Conservation (phyloP, 2,888 invertebrate genomes). For the Phyllotreta cruciferae region DNA sequence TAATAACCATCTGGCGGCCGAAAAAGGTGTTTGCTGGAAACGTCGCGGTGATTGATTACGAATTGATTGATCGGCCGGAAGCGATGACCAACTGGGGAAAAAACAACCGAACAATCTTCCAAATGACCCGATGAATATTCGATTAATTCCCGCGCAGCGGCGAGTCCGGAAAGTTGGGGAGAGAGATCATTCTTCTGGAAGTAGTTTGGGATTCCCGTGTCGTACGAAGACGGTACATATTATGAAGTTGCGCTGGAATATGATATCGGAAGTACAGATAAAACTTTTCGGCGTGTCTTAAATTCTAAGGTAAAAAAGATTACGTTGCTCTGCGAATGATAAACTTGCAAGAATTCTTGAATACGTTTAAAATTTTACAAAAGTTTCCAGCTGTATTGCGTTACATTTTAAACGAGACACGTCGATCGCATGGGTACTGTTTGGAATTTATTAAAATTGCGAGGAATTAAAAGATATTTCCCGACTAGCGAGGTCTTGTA, state of each 20-base stretch:
- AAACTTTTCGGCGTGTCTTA: slow-evolving; percentile 17
- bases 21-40: slow-evolving; percentile 19
- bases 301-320: slow-evolving; percentile 16
- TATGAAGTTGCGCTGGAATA: slow-evolving; percentile 20
- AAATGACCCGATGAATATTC: no score
- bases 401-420: no score
- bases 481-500: slow-evolving; percentile 15
- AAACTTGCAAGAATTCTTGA: slow-evolving; percentile 1
- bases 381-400: no score
- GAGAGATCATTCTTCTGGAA: slow-evolving; percentile 20
- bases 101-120: not conserved
- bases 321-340: slow-evolving; percentile 2
- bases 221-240: slow-evolving; percentile 12
- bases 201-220: slow-evolving; percentile 20
- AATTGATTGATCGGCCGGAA: slow-evolving; percentile 29
- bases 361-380: not conserved
- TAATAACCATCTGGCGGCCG: slow-evolving; percentile 23
- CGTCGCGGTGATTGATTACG: slow-evolving; percentile 23
- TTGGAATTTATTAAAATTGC: no score
- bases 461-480: slow-evolving; percentile 5
- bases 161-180: slow-evolving; percentile 8
- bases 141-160: not conserved
- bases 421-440: no score
- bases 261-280: slow-evolving; percentile 20
- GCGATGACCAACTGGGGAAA: not conserved